Evolutionary conservation across 2,888 invertebrate genomes (phyloP).

Genomic region (Meteorus cinctellus): DNA sequence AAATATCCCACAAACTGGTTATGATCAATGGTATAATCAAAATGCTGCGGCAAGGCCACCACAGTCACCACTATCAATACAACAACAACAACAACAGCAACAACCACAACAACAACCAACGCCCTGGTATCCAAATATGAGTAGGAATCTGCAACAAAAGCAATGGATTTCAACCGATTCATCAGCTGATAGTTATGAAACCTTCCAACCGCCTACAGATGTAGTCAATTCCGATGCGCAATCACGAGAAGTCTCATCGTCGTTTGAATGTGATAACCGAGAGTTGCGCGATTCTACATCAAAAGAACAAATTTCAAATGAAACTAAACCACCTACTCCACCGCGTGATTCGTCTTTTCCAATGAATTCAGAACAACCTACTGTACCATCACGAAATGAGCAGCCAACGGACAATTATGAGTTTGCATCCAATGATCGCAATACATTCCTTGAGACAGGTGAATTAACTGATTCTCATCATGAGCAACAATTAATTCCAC

Average conservation of each 20-base stretch:
- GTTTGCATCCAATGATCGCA: conserved; percentile 71
- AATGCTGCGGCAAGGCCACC: conserved; percentile 54
- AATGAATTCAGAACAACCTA: conserved; percentile 52
- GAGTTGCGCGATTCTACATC: conserved; percentile 69
- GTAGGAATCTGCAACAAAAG: conserved; percentile 49
- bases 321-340: conserved; percentile 43
- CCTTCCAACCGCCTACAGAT: conserved; percentile 66
- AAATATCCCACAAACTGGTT: conserved; percentile 56
- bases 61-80: conserved; percentile 42
- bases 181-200: conserved; percentile 69
- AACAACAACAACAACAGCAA: conserved; percentile 41
- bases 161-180: conserved; percentile 57
- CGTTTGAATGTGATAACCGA: conserved; percentile 53
- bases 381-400: conserved; percentile 1
- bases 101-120: conserved; percentile 48
- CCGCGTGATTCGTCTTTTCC: conserved; percentile 49
- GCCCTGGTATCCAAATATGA: conserved; percentile 58
- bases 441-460: conserved; percentile 72
- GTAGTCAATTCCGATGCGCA: conserved; percentile 68
- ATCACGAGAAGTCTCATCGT: conserved; percentile 48
- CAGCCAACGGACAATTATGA: conserved; percentile 57
- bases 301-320: background rate
- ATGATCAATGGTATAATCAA: conserved; percentile 71
- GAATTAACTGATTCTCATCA: conserved; percentile 71
- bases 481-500: conserved; percentile 66